Base-by-base conservation (phyloP, 2,888 invertebrate genomes). In the Synergus itoensis region DNA sequence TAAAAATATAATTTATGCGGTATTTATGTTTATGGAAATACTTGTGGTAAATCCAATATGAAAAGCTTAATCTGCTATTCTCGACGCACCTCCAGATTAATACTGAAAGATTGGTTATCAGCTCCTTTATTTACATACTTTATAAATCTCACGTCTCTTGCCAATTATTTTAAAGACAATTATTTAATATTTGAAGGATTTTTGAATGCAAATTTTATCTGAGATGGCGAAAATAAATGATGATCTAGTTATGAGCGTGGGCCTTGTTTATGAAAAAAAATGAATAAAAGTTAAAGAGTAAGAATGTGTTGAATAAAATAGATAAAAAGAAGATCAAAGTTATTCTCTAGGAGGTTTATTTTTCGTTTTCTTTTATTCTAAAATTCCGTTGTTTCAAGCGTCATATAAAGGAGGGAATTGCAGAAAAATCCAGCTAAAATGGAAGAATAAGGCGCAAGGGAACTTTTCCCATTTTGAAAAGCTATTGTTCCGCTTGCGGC, bases 391-490 rank as follows among this genome's bases (percentile, higher is more conserved):
- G 36, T 73, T 53, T 36, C 53, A 40, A 73, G 73, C 73, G 53
- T 53, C 73, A 73, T 73, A 73, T 73, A 48, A 73, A 73, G 73
- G 12, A 40, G 53, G 48, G n/a, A 73, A 53, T 36, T 53, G 73
- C n/a, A 73, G 53, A 53, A 73, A 73, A 73, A 73, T 73, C 53
- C 73, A 73, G 53, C 36, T 48, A 28, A 48, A 73, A 53, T 73
- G 36, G 53, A 48, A 53, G n/a, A 73, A 53, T 73, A 73, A 73
- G 73, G 36, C 73, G 36, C 48, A 73, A 53, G 53, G 53, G n/a
- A 73, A 73, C 73, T 73, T 73, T 73, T 53, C 53, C 73, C 73
- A 73, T 73, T 73, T 73, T 73, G 73, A 73, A 53, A 73, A 73
- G 73, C 73, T 36, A 73, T 73, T 73, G 53, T 53, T 73, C 73